These are phyloP conservation scores for Tauraco hartlaubi DNA, from an alignment of 2,797 vertebrate genomes.

Conservation along the genomic window DNA sequence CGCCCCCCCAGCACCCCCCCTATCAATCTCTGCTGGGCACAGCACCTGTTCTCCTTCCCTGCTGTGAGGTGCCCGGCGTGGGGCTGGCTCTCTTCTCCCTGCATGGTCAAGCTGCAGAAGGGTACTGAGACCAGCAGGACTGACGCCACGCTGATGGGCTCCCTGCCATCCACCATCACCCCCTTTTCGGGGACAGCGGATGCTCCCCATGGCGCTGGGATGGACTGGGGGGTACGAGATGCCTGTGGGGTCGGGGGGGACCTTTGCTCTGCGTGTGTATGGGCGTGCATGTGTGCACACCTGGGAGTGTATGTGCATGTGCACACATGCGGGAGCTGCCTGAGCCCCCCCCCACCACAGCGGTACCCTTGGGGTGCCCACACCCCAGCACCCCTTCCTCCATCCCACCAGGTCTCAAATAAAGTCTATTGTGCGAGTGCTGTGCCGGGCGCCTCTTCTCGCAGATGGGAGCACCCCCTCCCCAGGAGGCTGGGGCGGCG, in stretches of 20 bases:
- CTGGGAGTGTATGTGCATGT: neutral
- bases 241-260: neutral
- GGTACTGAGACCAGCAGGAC: neutral
- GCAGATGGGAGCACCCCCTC: neutral
- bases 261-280: neutral
- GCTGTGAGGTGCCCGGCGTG: fast-evolving
- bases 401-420: conserved; percentile 36
- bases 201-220: neutral
- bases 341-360: neutral
- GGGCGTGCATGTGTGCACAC: neutral
- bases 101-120: neutral
- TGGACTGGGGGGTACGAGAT: fast-evolving
- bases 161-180: neutral
- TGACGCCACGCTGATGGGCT: neutral
- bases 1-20: neutral
- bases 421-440: conserved; percentile 33
- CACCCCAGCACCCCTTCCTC: neutral
- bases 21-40: neutral
- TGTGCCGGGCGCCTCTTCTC: neutral
- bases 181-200: fast-evolving
- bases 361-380: neutral
- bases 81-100: neutral
- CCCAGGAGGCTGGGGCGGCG: fast-evolving
- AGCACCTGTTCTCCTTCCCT: neutral
- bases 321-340: neutral